These are phyloP conservation scores for Silvanus unidentatus DNA, from an alignment of 2,888 invertebrate species.

Conservation along the genomic window DNA sequence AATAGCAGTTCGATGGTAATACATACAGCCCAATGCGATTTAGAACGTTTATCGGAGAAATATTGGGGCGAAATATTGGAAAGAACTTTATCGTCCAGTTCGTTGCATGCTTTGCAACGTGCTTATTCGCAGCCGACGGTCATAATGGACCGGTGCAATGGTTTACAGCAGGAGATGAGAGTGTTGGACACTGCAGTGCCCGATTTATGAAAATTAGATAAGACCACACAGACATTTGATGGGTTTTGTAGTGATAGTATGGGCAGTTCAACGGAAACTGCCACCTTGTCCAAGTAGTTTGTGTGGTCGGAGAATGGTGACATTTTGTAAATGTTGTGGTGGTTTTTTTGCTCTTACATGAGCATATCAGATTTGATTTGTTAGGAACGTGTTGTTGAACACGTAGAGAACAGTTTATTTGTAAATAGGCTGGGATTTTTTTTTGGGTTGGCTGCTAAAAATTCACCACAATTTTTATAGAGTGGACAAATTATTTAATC, in stretches of 20 bases:
- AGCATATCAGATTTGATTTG: too few relatives aligned
- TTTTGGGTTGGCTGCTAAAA: too few relatives aligned
- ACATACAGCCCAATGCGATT: slow-evolving; percentile 48
- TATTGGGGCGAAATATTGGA: slow-evolving; percentile 67
- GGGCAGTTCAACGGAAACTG: slow-evolving; percentile 40
- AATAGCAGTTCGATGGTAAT: slow-evolving; percentile 28
- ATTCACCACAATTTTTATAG: too few relatives aligned
- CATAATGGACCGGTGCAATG: slow-evolving; percentile 40
- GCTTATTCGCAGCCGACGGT: slow-evolving; percentile 34
- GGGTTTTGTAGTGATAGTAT: slow-evolving; percentile 34
- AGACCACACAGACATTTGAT: slow-evolving; percentile 46
- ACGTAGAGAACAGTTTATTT: too few relatives aligned
- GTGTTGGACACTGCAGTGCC: slow-evolving; percentile 41
- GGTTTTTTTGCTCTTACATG: too few relatives aligned
- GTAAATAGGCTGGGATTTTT: too few relatives aligned
- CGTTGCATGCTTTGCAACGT: slow-evolving; percentile 56
- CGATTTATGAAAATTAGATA: slow-evolving; percentile 47
- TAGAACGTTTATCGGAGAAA: slow-evolving; percentile 52
- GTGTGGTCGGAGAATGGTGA: too few relatives aligned
- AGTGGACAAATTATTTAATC: too few relatives aligned
- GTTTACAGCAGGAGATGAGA: slow-evolving; percentile 39
- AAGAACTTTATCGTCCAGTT: slow-evolving; percentile 68
- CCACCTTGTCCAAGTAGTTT: slow-evolving; percentile 32
- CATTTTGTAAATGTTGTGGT: too few relatives aligned
- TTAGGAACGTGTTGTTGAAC: too few relatives aligned